Evolutionary conservation across 2,113 vertebrate genomes (phyloP).

Genomic region (Catharus fuscescens): DNA sequence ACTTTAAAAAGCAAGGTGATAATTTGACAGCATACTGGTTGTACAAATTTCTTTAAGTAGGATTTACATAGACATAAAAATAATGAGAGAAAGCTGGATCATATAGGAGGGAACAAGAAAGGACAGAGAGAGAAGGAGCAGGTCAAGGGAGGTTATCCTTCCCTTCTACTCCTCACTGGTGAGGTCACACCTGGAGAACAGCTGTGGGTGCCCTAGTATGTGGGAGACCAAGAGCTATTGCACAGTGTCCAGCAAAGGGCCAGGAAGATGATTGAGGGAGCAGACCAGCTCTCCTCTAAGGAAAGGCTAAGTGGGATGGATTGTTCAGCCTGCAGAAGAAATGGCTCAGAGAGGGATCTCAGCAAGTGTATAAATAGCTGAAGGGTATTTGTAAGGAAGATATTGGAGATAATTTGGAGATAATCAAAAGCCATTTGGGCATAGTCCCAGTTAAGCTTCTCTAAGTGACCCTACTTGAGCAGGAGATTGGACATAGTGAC

Average conservation of each 20-base stretch:
- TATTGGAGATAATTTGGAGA: background rate
- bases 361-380: background rate
- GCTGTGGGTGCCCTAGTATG: background rate
- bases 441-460: background rate
- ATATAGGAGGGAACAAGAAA: background rate
- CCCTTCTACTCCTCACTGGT: background rate
- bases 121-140: background rate
- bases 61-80: background rate
- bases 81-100: background rate
- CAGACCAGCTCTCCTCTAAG: background rate
- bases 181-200: background rate
- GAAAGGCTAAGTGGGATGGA: background rate
- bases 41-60: background rate
- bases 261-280: background rate
- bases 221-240: background rate
- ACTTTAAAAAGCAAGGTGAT: background rate
- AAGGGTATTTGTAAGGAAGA: background rate
- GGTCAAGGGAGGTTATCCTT: background rate
- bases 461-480: background rate
- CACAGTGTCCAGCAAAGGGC: background rate
- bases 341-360: background rate
- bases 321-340: background rate
- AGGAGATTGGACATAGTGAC: background rate
- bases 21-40: background rate
- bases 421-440: background rate